A percentile compares a stretch with the other conserved stretches of the same genome.
These are phyloP conservation scores for Chaetodon trifascialis DNA, from an alignment of 2,113 vertebrate genomes.

Conservation along the genomic window DNA sequence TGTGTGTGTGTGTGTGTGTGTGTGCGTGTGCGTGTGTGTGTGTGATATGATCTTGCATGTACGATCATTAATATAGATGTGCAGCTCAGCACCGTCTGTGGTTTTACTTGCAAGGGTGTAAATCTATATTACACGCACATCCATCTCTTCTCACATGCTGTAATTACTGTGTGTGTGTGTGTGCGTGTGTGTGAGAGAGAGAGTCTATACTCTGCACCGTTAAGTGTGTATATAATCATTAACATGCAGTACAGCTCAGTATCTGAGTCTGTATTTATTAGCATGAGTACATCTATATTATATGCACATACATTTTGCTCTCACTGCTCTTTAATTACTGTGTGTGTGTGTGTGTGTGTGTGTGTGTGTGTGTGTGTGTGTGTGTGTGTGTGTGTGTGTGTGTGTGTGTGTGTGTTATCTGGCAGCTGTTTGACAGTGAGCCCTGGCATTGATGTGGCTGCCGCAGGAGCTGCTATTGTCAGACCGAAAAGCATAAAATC, in stretches of 20 bases:
- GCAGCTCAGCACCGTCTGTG: too few relatives aligned
- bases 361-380: not conserved
- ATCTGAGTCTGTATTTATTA: not conserved
- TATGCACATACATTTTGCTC: not conserved
- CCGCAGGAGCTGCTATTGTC: conserved; percentile 69
- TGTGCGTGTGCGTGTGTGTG: not conserved
- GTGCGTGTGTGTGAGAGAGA: not conserved
- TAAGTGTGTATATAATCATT: not conserved
- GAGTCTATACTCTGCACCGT: not conserved
- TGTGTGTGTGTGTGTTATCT: conserved; percentile 19
- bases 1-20: too few relatives aligned
- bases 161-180: not conserved
- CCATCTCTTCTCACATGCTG: too few relatives aligned
- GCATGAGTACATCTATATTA: not conserved
- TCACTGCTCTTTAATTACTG: conserved; percentile 16
- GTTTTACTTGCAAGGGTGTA: too few relatives aligned
- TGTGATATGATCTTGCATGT: too few relatives aligned
- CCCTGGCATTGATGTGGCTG: conserved; percentile 54
- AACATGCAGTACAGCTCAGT: not conserved
- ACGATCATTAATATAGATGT: too few relatives aligned
- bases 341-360: conserved; percentile 9
- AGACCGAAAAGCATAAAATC: conserved; percentile 59
- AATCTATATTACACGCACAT: too few relatives aligned
- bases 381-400: conserved; percentile 4
- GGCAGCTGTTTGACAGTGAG: conserved; percentile 48